Evolutionary conservation across 2,797 vertebrate genomes (phyloP).

Genomic region (Cossypha heuglini): DNA sequence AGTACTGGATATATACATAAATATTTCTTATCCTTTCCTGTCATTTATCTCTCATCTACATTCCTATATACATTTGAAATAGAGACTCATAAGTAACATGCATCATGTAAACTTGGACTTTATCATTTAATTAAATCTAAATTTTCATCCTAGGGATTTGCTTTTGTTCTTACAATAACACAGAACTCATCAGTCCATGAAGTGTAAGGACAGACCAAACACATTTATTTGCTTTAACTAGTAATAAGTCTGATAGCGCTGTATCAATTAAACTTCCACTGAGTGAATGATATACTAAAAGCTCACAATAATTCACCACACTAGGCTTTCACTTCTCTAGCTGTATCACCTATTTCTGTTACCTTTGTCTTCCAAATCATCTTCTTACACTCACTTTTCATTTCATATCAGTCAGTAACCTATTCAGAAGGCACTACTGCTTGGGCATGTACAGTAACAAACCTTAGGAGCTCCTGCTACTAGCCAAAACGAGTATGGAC

Average conservation of each 20-base stretch:
- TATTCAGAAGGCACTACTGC: not conserved
- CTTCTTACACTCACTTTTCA: not conserved
- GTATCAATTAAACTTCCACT: not conserved
- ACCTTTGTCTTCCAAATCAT: not conserved
- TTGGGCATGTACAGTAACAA: not conserved
- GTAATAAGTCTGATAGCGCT: not conserved
- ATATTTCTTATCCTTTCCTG: not conserved
- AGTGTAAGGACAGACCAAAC: not conserved
- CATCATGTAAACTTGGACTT: not conserved
- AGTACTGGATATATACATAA: not conserved
- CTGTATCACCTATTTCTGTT: not conserved
- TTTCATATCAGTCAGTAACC: not conserved
- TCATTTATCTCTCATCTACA: not conserved
- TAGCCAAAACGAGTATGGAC: not conserved
- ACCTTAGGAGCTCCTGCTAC: not conserved
- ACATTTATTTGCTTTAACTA: not conserved
- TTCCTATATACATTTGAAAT: not conserved
- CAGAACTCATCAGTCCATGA: not conserved
- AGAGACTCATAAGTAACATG: not conserved
- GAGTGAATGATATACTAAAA: not conserved
- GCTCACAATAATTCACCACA: not conserved
- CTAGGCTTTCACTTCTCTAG: not conserved
- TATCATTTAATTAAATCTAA: not conserved
- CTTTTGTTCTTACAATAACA: not conserved
- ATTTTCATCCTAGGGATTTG: not conserved